Evolutionary conservation across 1,140 invertebrate genomes (phyloP).

Genomic region (Zaprionus ornatus): DNA sequence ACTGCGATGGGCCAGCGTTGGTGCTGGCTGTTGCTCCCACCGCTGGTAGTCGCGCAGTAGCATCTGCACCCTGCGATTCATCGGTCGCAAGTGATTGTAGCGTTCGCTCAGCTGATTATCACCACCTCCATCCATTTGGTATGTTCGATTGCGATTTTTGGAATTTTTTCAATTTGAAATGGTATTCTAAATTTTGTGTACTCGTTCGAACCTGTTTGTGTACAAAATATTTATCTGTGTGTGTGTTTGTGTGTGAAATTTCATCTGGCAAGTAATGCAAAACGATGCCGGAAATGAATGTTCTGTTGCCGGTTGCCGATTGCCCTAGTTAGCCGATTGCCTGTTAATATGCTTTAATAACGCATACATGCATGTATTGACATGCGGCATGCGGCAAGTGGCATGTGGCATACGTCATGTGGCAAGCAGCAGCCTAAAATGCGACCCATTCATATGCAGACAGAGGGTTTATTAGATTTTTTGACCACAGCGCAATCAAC

Average conservation of each 20-base stretch:
- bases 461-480: constrained; percentile 66
- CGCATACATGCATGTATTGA: constrained; percentile 10
- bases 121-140: constrained; percentile 60
- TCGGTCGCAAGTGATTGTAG: constrained; percentile 11
- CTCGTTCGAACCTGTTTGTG: not conserved
- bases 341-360: constrained; percentile 70
- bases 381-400: constrained; percentile 2
- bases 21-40: not conserved
- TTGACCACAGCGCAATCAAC: constrained; percentile 62
- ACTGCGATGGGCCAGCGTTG: not conserved
- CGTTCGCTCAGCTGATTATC: constrained; percentile 49
- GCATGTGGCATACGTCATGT: constrained; percentile 5
- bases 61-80: constrained; percentile 22
- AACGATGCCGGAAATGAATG: constrained; percentile 46
- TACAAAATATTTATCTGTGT: not conserved
- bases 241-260: not conserved
- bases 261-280: constrained; percentile 39
- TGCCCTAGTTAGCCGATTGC: constrained; percentile 35
- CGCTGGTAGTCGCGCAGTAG: constrained; percentile 11
- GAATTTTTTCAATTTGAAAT: not conserved
- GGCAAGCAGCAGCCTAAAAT: constrained; percentile 13
- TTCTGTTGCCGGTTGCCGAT: constrained; percentile 8
- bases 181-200: constrained; percentile 10
- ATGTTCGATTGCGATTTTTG: not conserved
- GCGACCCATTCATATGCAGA: constrained; percentile 36